These are phyloP conservation scores for Schizopygopsis pylzovi DNA, from an alignment of 2,797 vertebrate species.

Conservation along the genomic window DNA sequence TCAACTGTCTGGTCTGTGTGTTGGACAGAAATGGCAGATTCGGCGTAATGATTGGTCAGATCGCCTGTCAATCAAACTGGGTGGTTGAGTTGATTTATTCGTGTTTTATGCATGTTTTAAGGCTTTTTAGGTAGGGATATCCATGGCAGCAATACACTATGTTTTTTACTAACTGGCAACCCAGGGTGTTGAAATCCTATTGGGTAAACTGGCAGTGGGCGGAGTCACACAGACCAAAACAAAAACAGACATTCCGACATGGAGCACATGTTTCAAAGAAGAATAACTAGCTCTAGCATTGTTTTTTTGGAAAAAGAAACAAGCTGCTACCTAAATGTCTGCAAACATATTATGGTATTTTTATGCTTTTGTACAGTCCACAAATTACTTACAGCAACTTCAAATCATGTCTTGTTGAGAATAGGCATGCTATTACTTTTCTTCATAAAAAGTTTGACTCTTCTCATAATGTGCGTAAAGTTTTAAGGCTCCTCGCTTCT, in stretches of 20 bases:
- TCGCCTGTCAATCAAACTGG: too few species aligned
- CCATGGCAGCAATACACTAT: too few species aligned
- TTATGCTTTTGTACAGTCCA: not conserved
- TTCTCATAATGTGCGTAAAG: not conserved
- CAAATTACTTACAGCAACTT: not conserved
- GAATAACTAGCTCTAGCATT: not conserved
- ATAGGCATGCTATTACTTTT: not conserved
- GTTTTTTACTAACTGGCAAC: not conserved
- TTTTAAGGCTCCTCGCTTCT: not conserved
- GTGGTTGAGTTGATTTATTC: too few species aligned
- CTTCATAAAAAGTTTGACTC: not conserved
- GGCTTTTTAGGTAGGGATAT: too few species aligned
- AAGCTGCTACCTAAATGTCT: not conserved
- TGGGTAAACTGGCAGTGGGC: not conserved
- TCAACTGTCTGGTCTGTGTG: too few species aligned
- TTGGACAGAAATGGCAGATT: too few species aligned
- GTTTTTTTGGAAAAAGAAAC: not conserved
- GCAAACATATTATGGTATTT: not conserved
- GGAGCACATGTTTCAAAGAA: not conserved
- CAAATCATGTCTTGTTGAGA: not conserved
- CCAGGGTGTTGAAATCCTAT: too few species aligned
- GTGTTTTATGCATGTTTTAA: too few species aligned
- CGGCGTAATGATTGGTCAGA: too few species aligned
- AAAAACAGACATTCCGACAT: not conserved
- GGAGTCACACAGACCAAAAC: not conserved